Conservation (phyloP, 2,797 vertebrate species). For the Masticophis lateralis region DNA sequence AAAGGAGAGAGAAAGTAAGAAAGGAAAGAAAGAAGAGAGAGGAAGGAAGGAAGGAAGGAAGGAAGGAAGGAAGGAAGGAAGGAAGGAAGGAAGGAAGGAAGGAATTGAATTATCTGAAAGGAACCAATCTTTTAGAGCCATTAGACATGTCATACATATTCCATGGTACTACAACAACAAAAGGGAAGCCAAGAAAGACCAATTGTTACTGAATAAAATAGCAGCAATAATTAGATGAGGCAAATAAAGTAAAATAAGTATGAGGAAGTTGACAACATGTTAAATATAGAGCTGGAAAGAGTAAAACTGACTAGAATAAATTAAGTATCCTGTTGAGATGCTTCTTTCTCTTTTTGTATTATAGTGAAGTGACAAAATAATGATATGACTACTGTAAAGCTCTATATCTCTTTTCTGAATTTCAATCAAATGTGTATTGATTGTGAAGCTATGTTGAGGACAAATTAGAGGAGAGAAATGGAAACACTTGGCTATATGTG, state of each 20-base stretch:
- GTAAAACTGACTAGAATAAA: background rate
- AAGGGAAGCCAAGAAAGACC: background rate
- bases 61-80: too few species aligned
- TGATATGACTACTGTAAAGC: background rate
- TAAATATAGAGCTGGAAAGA: background rate
- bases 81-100: background rate
- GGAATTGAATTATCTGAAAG: background rate
- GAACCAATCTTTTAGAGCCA: background rate
- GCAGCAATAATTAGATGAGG: background rate
- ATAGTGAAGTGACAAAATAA: background rate
- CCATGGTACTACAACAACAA: background rate
- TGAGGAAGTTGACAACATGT: background rate
- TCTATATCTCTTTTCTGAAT: background rate
- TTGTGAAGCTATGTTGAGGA: background rate
- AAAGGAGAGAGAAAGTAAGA: background rate
- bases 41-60: too few species aligned
- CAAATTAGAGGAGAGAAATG: background rate
- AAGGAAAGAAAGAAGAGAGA: background rate
- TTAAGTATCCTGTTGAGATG: background rate
- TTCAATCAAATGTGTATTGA: background rate
- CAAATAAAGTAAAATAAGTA: background rate
- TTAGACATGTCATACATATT: background rate
- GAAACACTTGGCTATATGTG: background rate
- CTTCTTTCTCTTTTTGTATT: background rate
- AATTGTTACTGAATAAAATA: background rate